Conservation (phyloP, 2,888 invertebrate genomes). For the Tetheella fluctuosa region DNA sequence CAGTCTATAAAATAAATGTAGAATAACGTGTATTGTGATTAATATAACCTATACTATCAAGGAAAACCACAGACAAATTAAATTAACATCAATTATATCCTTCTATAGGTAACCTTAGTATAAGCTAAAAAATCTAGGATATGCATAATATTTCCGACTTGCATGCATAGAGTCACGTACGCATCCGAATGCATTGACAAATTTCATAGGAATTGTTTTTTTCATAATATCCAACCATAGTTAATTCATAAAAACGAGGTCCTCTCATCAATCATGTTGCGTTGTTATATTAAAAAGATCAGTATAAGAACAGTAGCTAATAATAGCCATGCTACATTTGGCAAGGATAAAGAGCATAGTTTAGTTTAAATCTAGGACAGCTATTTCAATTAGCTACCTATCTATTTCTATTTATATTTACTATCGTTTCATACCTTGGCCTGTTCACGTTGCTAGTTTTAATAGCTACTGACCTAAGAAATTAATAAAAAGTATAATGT, state of each 20-base stretch:
- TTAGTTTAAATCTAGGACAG: slow-evolving; percentile 2
- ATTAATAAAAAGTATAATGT: not conserved
- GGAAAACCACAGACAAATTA: too few relatives aligned
- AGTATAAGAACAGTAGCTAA: not conserved
- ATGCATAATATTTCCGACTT: too few relatives aligned
- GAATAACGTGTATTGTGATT: not conserved
- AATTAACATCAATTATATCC: too few relatives aligned
- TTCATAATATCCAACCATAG: not conserved
- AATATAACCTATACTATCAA: too few relatives aligned
- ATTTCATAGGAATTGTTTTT: too few relatives aligned
- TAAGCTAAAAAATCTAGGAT: too few relatives aligned
- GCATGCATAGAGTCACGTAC: too few relatives aligned
- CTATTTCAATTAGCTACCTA: not conserved
- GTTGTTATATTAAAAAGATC: not conserved
- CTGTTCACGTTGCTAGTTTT: not conserved
- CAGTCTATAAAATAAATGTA: not conserved
- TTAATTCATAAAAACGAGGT: not conserved
- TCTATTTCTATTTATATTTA: not conserved
- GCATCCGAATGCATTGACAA: too few relatives aligned
- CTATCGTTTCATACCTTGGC: not conserved
- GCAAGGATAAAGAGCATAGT: slow-evolving; percentile 3
- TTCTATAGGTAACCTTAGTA: too few relatives aligned
- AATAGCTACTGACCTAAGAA: too few relatives aligned
- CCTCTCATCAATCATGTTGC: not conserved
- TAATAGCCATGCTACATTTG: not conserved